Evolutionary conservation across 2,113 vertebrate species (phyloP), one percentile per base, ranked within the genome.

Genomic region (Drymodes brunneopygia): DNA sequence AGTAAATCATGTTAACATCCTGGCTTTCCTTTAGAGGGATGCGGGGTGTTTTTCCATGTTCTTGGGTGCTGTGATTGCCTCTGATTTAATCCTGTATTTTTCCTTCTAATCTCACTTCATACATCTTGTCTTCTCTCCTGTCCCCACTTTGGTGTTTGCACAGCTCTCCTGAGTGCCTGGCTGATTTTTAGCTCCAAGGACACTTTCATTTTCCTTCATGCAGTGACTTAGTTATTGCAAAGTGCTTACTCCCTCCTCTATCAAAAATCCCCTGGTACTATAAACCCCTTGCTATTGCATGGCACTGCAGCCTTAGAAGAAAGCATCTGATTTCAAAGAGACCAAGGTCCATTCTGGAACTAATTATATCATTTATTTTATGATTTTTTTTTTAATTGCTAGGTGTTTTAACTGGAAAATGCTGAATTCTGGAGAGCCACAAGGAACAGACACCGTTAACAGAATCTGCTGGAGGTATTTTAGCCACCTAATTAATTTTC

Each of bases 401-500:
- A 97, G 97, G 98, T 98, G 98, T 98, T 98, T 98, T 96, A 97
- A 98, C 97, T 97, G 93, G 96, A 96, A 98, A 97, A 97, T 93
- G 27, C 36, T 53, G 86, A 87, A 86, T 92, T 96, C 93, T 96
- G 97, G 96, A 86, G 95, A 96, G 96, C 96, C 82, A 93, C 94
- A 95, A 97, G 97, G 96, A 98, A 86, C 96, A 94, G 70, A 88
- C 93, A 83, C 96, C 62, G 94, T 88, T 89, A 96, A 97, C 94
- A 93, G 95, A 96, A 96, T 90, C 97, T 96, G 97, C 98, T 97
- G 91, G 70, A 97, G 97, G 97, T 97, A 96, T 96, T 98, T 97
- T 96, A 97, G 97, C 97, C 98, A 98, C 98, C 98, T 97, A 98
- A 98, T 98, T 98, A 98, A 98, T 98, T 98, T 97, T 98, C 98